Evolutionary conservation across 2,113 vertebrate species (phyloP).

Genomic region (Psammodynastes pulverulentus): DNA sequence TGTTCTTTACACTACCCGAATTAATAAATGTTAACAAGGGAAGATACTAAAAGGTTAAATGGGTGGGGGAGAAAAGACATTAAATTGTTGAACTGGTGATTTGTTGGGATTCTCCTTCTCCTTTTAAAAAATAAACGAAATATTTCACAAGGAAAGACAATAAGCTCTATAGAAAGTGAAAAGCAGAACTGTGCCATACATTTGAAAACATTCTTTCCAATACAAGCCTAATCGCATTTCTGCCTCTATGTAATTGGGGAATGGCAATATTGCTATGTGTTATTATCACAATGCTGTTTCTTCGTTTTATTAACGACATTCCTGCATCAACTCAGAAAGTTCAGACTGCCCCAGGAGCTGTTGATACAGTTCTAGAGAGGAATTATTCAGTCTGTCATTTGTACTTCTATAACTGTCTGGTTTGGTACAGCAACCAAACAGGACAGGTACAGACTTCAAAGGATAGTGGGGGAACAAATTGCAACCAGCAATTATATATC

Average conservation of each 20-base stretch:
- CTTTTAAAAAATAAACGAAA: not conserved
- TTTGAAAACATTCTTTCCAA: too few species aligned
- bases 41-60: not conserved
- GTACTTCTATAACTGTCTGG: not conserved
- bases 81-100: not conserved
- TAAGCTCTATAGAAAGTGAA: not conserved
- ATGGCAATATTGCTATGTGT: not conserved
- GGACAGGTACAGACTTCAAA: not conserved
- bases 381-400: not conserved
- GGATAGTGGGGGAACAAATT: not conserved
- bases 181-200: not conserved
- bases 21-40: slow-evolving; percentile 4
- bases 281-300: not conserved
- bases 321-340: not conserved
- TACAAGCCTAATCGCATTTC: not conserved
- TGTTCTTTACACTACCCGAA: not conserved
- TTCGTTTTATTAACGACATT: not conserved
- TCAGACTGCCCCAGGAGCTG: not conserved
- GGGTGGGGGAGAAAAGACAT: not conserved
- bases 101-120: not conserved
- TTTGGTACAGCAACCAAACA: not conserved
- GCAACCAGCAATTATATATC: too few species aligned
- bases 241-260: not conserved
- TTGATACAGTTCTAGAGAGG: not conserved
- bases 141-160: not conserved